Conservation (phyloP, 2,888 invertebrate genomes). For the Drosophila barbarae region DNA sequence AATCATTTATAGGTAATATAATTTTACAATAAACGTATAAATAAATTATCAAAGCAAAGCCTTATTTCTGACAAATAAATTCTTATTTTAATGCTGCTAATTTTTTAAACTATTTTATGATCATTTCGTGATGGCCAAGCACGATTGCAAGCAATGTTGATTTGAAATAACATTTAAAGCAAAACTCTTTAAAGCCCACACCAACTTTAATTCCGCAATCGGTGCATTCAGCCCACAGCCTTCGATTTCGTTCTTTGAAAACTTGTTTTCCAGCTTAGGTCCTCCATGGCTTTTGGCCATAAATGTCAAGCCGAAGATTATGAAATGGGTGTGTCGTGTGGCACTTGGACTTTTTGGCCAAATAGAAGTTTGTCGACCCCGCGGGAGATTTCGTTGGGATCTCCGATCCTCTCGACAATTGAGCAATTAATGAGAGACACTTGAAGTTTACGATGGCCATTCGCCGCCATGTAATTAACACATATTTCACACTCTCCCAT, state of each 20-base stretch:
- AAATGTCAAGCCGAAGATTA: slow-evolving; percentile 36
- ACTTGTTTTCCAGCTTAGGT: slow-evolving; percentile 15
- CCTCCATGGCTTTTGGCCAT: slow-evolving; percentile 12
- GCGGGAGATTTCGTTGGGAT: slow-evolving; percentile 13
- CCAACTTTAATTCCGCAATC: slow-evolving; percentile 3
- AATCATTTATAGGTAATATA: background rate
- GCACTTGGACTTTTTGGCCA: slow-evolving; percentile 35
- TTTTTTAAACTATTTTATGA: background rate
- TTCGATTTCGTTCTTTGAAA: slow-evolving; percentile 23
- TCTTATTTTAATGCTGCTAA: background rate
- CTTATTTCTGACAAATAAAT: background rate
- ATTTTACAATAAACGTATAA: too few species aligned
- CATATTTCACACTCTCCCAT: slow-evolving; percentile 44
- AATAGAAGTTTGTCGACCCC: slow-evolving; percentile 32
- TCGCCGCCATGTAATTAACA: slow-evolving; percentile 36
- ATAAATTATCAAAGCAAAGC: background rate
- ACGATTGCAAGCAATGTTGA: background rate
- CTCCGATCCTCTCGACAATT: slow-evolving; percentile 45
- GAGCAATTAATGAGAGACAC: slow-evolving; percentile 66
- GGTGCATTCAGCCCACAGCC: slow-evolving; percentile 9
- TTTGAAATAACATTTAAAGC: background rate
- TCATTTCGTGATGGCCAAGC: slow-evolving; percentile 2
- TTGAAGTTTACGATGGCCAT: slow-evolving; percentile 31
- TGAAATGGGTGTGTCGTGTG: slow-evolving; percentile 34
- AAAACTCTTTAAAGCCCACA: background rate